These are phyloP conservation scores for Syrrhaptes paradoxus DNA, from an alignment of 2,113 vertebrate genomes.

Conservation along the genomic window DNA sequence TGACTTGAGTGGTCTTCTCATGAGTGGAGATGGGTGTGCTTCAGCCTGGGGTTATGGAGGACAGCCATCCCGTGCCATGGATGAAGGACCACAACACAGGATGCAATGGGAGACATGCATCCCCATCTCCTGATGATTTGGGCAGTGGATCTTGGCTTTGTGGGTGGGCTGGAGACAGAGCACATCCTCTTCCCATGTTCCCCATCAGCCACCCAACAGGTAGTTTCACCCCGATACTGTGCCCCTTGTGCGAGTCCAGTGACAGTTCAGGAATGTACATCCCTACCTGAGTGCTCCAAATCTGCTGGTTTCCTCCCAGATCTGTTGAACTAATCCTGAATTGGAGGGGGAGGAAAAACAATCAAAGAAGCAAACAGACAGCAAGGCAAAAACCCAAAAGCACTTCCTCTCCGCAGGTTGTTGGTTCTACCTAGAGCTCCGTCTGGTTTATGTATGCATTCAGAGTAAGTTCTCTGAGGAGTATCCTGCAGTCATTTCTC, in stretches of 20 bases:
- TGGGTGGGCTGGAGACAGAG: neutral
- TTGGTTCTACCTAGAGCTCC: constrained; percentile 47
- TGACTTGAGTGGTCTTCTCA: neutral
- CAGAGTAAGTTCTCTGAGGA: constrained; percentile 70
- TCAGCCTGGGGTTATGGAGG: neutral
- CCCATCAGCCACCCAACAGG: accelerated
- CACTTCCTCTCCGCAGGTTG: neutral
- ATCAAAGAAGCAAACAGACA: neutral
- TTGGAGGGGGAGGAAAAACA: neutral
- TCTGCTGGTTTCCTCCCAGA: neutral
- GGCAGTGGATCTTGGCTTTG: neutral
- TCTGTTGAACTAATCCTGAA: neutral
- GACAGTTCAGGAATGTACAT: neutral
- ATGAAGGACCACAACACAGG: neutral
- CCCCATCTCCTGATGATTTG: neutral
- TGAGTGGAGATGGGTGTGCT: accelerated
- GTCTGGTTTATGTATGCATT: constrained; percentile 62
- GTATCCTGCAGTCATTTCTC: constrained; percentile 73
- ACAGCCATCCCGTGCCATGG: neutral
- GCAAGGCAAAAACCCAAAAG: constrained; percentile 10
- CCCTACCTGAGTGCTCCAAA: neutral
- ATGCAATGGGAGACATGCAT: accelerated
- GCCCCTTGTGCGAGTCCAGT: neutral
- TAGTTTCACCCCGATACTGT: accelerated
- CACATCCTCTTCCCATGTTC: neutral